phyloP scores from a whole-genome alignment of 2,113 vertebrate genomes.

The Oncorhynchus gorbuscha region DNA sequence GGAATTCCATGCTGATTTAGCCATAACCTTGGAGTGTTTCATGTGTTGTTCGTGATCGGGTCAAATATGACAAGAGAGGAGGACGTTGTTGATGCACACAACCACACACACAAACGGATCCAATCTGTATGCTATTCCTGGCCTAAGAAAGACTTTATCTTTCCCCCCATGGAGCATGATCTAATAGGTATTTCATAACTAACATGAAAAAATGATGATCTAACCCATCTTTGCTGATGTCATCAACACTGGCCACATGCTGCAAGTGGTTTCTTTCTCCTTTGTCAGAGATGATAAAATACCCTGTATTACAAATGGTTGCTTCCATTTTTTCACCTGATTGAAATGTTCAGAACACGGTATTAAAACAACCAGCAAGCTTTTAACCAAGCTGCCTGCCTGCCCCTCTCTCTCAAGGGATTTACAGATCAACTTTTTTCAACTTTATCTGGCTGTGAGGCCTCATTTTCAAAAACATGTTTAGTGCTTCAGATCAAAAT shows the following conservation, averaged over 20 bases:
- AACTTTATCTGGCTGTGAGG: too few species aligned
- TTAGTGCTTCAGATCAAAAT: too few species aligned
- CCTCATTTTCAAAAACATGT: too few species aligned
- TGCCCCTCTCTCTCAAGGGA: too few species aligned
- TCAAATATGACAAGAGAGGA: not conserved
- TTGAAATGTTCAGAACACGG: not conserved
- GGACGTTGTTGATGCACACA: not conserved
- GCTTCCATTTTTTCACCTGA: slow-evolving; percentile 11
- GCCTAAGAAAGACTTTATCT: not conserved
- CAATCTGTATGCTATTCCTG: not conserved
- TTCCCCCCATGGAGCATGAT: not conserved
- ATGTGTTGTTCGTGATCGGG: too few species aligned
- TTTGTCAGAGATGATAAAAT: not conserved
- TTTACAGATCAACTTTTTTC: too few species aligned
- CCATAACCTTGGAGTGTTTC: not conserved
- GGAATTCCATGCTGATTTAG: too few species aligned
- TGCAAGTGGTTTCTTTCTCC: not conserved
- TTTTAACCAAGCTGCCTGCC: too few species aligned
- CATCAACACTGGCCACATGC: not conserved
- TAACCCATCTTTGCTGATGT: not conserved
- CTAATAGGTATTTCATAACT: not conserved
- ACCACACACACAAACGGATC: not conserved
- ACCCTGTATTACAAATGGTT: not conserved
- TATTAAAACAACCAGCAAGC: too few species aligned
- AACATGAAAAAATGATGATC: not conserved